Conservation (phyloP, 2,797 vertebrate genomes). For the Bradypus variegatus region DNA sequence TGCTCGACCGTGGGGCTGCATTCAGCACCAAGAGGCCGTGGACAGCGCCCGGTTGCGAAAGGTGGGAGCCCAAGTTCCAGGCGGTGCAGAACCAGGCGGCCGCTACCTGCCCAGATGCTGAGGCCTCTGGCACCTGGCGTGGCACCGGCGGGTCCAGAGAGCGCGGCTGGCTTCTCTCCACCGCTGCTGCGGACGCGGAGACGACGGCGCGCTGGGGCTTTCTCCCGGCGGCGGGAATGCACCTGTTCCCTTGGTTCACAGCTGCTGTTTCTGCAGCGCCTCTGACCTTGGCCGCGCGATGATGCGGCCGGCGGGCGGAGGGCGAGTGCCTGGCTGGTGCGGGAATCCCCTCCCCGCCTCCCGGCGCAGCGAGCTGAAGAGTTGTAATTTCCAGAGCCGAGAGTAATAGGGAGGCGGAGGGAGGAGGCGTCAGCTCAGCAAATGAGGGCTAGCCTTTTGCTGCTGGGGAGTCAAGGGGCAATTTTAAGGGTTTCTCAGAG, state of each 20-base stretch:
- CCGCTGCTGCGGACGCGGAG: neutral
- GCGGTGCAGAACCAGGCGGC: accelerated
- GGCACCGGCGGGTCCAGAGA: neutral
- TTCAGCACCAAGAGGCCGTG: constrained; percentile 53
- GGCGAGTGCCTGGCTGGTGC: constrained; percentile 18
- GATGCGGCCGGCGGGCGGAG: constrained; percentile 23
- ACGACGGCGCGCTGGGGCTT: neutral
- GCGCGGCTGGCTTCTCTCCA: neutral
- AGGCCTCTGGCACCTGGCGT: neutral
- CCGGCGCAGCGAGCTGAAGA: neutral
- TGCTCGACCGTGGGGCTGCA: neutral
- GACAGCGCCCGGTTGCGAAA: constrained; percentile 35
- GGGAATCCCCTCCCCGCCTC: constrained; percentile 51
- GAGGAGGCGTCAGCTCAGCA: constrained; percentile 58
- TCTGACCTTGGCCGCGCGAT: constrained; percentile 61
- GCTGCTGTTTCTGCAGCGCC: constrained; percentile 40
- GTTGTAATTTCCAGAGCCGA: constrained; percentile 59
- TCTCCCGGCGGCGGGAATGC: neutral
- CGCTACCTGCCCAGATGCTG: neutral
- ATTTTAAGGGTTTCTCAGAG: constrained; percentile 55
- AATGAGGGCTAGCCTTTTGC: constrained; percentile 62
- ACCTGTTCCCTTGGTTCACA: neutral
- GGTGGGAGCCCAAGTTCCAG: accelerated
- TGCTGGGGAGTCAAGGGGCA: constrained; percentile 51
- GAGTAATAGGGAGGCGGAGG: constrained; percentile 48